Conservation (phyloP, 1,140 invertebrate species). For the Drosophila fuyamai region DNA sequence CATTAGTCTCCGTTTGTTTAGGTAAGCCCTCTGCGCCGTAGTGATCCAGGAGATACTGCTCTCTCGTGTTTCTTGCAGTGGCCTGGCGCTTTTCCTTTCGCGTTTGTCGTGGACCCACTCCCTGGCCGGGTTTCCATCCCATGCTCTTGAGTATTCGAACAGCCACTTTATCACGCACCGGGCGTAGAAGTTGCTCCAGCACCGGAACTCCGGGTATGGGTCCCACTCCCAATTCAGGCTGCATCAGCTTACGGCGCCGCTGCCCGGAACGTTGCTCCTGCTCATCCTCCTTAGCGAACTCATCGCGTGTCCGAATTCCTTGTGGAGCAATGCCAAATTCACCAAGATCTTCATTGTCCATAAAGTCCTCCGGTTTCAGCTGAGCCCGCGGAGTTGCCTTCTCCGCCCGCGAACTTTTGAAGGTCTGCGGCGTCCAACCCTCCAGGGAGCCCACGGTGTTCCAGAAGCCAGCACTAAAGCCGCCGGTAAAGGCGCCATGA, state of each 20-base stretch:
- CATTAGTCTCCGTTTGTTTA: not conserved
- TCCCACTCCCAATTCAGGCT: conserved; percentile 85
- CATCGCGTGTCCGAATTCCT: conserved; percentile 90
- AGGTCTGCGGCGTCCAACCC: conserved; percentile 96
- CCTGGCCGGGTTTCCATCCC: conserved; percentile 96
- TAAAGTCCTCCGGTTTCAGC: conserved; percentile 96
- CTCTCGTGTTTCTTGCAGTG: conserved; percentile 61
- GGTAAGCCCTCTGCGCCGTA: conserved; percentile 69
- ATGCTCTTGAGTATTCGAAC: conserved; percentile 93
- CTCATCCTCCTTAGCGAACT: conserved; percentile 87
- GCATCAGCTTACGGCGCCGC: conserved; percentile 84
- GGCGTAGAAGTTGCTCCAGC: conserved; percentile 91
- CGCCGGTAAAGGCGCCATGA: conserved; percentile 99
- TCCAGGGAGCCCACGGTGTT: conserved; percentile 98
- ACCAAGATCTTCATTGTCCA: conserved; percentile 98
- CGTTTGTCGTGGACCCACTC: conserved; percentile 91
- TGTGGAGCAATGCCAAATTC: conserved; percentile 98
- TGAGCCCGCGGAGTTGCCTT: conserved; percentile 85
- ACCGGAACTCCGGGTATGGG: conserved; percentile 93
- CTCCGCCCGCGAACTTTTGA: conserved; percentile 94
- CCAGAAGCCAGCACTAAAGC: conserved; percentile 99
- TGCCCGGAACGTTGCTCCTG: conserved; percentile 84
- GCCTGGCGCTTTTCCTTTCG: conserved; percentile 85
- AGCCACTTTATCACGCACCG: conserved; percentile 94
- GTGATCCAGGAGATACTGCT: conserved; percentile 73